Percentiles rank a stretch among this genome's conserved stretches.
phyloP scores from a whole-genome alignment of 2,797 vertebrate species.

The Pipistrellus pipistrellus region DNA sequence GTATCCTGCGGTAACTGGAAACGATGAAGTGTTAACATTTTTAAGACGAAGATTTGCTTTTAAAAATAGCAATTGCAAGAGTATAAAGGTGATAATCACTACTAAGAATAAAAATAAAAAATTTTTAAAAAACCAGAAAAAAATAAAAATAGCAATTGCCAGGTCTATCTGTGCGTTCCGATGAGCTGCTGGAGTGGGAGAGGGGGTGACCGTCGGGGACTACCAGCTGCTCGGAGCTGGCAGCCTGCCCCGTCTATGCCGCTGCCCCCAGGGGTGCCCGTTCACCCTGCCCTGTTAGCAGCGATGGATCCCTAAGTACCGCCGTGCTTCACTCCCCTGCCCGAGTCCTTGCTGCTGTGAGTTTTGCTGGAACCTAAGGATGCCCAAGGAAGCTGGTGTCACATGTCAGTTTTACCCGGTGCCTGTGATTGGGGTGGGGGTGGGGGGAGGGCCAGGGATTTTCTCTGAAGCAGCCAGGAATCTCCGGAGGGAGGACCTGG shows the following conservation, averaged over 20 bases:
- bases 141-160: slow-evolving; percentile 58
- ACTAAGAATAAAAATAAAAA: no score
- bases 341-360: neutral
- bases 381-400: neutral
- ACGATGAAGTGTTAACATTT: neutral
- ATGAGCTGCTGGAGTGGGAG: slow-evolving; percentile 1
- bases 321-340: neutral
- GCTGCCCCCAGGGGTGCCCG: rapidly evolving
- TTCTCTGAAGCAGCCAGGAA: slow-evolving; percentile 34
- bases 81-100: no score
- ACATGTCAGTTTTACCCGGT: neutral
- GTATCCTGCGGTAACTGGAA: neutral
- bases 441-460: neutral
- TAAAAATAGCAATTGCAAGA: slow-evolving; percentile 56
- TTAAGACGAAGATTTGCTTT: slow-evolving; percentile 44
- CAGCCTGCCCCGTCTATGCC: neutral
- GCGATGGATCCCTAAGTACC: neutral
- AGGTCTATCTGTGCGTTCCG: slow-evolving; percentile 20
- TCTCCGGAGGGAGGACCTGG: slow-evolving; percentile 29
- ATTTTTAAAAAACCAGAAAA: no score
- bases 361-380: slow-evolving; percentile 23
- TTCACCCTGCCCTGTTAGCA: neutral
- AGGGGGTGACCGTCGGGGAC: neutral
- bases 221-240: neutral
- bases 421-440: neutral